Conservation (phyloP, 2,797 vertebrate genomes). For the Phrynocephalus vlangalii region DNA sequence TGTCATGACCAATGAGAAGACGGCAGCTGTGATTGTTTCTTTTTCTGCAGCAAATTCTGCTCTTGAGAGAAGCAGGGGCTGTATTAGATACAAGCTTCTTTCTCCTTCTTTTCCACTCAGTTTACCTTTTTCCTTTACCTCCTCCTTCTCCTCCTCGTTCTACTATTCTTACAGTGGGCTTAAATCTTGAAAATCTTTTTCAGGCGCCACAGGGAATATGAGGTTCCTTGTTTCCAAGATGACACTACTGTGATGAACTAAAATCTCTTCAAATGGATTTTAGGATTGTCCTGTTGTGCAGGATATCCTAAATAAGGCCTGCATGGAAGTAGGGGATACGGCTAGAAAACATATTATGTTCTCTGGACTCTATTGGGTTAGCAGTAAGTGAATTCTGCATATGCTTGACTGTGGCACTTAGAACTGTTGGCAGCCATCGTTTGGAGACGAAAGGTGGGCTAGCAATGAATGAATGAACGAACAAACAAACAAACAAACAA, state of each 20-base stretch:
- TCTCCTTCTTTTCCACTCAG: background rate
- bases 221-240: slow-evolving; percentile 36
- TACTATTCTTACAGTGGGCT: slow-evolving; percentile 5
- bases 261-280: background rate
- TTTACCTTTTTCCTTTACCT: background rate
- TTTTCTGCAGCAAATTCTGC: slow-evolving; percentile 25
- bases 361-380: background rate
- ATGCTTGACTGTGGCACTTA: too few relatives aligned
- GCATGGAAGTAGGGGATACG: background rate
- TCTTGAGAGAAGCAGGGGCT: background rate
- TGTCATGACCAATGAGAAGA: slow-evolving; percentile 51
- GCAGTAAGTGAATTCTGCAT: background rate
- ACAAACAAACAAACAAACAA: too few relatives aligned
- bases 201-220: slow-evolving; percentile 29
- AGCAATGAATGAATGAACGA: too few relatives aligned
- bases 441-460: too few relatives aligned
- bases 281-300: background rate
- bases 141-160: background rate
- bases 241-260: slow-evolving; percentile 13
- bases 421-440: too few relatives aligned
- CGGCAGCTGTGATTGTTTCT: slow-evolving; percentile 16
- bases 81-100: background rate
- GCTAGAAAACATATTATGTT: background rate
- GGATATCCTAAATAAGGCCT: background rate
- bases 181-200: slow-evolving; percentile 25